Conservation (phyloP, 1,140 invertebrate species). For the Platyura marginata region DNA sequence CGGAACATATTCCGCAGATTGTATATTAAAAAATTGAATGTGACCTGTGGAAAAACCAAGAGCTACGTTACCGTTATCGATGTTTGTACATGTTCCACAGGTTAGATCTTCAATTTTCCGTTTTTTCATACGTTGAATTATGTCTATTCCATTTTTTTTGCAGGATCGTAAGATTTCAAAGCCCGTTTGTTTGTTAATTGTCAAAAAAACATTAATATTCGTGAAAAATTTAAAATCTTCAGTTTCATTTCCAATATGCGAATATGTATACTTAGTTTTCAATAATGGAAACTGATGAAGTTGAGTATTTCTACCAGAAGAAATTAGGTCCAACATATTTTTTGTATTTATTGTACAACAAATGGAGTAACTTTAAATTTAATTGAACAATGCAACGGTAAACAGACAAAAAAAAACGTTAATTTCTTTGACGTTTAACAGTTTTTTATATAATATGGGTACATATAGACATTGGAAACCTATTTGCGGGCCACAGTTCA, state of each 20-base stretch:
- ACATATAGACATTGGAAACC: no score
- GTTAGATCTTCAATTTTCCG: conserved; percentile 18
- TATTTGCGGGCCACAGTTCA: no score
- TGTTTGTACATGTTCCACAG: conserved; percentile 16
- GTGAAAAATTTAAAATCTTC: conserved; percentile 20
- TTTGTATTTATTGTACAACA: no score
- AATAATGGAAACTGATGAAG: conserved; percentile 12
- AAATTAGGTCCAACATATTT: not conserved
- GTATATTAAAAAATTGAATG: conserved; percentile 15
- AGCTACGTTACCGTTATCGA: conserved; percentile 14
- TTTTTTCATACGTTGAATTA: conserved; percentile 19
- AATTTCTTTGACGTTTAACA: no score
- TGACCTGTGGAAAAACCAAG: conserved; percentile 15
- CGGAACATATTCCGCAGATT: conserved; percentile 13
- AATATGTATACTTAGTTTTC: conserved; percentile 16
- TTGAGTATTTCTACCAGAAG: not conserved
- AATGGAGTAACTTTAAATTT: no score
- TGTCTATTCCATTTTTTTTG: conserved; percentile 10
- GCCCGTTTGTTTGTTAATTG: conserved; percentile 18
- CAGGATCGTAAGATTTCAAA: conserved; percentile 18
- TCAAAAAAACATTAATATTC: conserved; percentile 14
- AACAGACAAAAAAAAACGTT: no score
- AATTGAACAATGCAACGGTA: no score
- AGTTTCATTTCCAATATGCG: conserved; percentile 12
- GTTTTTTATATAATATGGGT: no score